Conservation (phyloP, 2,797 vertebrate genomes). For the Choloepus didactylus region DNA sequence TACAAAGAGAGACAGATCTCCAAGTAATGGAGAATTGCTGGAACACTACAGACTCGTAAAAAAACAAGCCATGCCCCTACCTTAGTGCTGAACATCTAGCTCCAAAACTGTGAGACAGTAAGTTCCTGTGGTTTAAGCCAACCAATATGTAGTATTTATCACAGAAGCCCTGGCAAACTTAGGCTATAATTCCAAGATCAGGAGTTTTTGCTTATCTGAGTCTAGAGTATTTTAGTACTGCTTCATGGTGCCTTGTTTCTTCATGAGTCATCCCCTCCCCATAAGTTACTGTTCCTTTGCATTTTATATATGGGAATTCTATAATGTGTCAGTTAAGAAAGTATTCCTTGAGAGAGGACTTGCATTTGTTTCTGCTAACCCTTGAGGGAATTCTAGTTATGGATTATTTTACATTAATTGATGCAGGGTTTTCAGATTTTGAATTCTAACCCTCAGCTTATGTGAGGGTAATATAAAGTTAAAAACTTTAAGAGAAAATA, state of each 20-base stretch:
- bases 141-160: background rate
- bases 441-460: background rate
- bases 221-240: background rate
- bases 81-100: too few species aligned
- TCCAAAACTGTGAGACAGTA: too few species aligned
- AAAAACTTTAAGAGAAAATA: conserved; percentile 8
- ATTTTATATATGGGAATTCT: conserved; percentile 16
- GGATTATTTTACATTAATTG: conserved; percentile 31
- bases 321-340: conserved; percentile 20
- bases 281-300: background rate
- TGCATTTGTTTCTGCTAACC: conserved; percentile 12
- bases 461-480: background rate
- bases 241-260: background rate
- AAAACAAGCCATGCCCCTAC: too few species aligned
- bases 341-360: conserved; percentile 22
- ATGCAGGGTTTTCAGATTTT: background rate
- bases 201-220: background rate
- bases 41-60: too few species aligned
- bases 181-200: background rate
- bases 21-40: too few species aligned
- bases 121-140: background rate
- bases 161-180: background rate
- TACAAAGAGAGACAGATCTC: too few species aligned
- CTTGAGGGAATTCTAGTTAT: background rate
- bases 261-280: background rate